These are phyloP conservation scores for Eupithecia tripunctaria DNA, from an alignment of 2,888 invertebrate genomes.

Conservation along the genomic window DNA sequence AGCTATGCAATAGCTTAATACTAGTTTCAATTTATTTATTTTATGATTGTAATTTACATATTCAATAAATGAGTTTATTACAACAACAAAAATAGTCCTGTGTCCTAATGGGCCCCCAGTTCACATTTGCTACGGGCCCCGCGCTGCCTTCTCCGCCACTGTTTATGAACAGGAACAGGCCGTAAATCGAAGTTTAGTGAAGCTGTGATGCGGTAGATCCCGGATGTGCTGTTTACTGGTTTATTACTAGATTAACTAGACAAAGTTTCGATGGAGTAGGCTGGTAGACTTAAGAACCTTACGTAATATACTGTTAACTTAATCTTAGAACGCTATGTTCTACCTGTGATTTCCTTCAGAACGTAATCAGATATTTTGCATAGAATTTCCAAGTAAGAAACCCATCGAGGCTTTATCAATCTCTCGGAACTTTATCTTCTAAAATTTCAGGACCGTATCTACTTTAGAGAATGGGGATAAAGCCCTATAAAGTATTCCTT, in stretches of 20 bases:
- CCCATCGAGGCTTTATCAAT: neutral
- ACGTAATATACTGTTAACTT: neutral
- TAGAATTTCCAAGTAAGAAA: neutral
- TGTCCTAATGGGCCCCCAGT: too few relatives aligned
- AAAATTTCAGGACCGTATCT: neutral
- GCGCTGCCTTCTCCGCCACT: too few relatives aligned
- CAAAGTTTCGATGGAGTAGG: conserved; percentile 35
- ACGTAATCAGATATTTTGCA: neutral
- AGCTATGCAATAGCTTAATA: too few relatives aligned
- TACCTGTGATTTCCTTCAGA: neutral
- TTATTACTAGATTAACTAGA: conserved; percentile 52
- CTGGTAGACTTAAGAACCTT: neutral
- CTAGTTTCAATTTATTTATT: too few relatives aligned
- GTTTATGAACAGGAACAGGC: neutral
- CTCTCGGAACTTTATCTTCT: neutral
- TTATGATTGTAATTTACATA: too few relatives aligned
- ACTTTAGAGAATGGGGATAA: neutral
- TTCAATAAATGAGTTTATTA: too few relatives aligned
- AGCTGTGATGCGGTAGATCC: neutral
- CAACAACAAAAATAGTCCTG: too few relatives aligned
- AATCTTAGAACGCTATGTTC: neutral
- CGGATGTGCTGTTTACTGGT: conserved; percentile 45
- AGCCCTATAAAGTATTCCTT: neutral
- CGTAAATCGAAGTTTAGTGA: conserved; percentile 10
- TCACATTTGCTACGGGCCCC: too few relatives aligned